A percentile compares a stretch with the other conserved stretches of the same genome.
Conservation (phyloP, 2,888 invertebrate species). For the Ferrisia virgata region DNA sequence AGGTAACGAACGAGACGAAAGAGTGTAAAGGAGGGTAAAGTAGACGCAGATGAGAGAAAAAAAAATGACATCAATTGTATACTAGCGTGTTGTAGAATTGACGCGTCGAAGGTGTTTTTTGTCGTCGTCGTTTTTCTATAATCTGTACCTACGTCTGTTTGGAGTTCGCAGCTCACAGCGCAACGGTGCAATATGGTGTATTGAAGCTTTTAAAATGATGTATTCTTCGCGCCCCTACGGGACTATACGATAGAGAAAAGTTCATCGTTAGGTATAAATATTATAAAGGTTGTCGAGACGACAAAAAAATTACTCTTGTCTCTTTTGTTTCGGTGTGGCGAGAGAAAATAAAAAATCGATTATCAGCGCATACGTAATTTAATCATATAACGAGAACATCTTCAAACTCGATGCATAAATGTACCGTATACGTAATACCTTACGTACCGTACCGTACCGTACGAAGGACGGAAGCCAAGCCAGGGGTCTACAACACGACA, state of each 20-base stretch:
- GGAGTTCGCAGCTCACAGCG: not conserved
- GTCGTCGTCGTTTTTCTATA: not conserved
- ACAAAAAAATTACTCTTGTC: not conserved
- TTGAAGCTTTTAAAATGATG: not conserved
- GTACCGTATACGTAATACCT: too few relatives aligned
- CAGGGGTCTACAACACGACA: not conserved
- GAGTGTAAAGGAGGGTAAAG: not conserved
- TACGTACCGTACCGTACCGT: not conserved
- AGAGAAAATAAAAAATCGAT: slow-evolving; percentile 22
- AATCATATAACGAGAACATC: not conserved
- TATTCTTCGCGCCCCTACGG: not conserved
- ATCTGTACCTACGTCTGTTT: not conserved
- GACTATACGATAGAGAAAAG: not conserved
- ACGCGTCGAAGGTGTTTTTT: not conserved
- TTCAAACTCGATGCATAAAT: not conserved
- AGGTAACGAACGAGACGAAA: not conserved
- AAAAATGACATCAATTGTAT: slow-evolving; percentile 3
- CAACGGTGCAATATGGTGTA: not conserved
- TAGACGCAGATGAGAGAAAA: not conserved
- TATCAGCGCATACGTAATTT: slow-evolving; percentile 23
- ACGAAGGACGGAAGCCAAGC: too few relatives aligned
- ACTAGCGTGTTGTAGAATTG: not conserved
- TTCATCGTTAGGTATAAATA: slow-evolving; percentile 1
- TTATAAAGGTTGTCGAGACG: not conserved
- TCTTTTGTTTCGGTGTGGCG: not conserved